Evolutionary conservation across 2,113 vertebrate genomes (phyloP), one percentile per base, ranked within the genome.

Genomic region (Apaloderma vittatum): DNA sequence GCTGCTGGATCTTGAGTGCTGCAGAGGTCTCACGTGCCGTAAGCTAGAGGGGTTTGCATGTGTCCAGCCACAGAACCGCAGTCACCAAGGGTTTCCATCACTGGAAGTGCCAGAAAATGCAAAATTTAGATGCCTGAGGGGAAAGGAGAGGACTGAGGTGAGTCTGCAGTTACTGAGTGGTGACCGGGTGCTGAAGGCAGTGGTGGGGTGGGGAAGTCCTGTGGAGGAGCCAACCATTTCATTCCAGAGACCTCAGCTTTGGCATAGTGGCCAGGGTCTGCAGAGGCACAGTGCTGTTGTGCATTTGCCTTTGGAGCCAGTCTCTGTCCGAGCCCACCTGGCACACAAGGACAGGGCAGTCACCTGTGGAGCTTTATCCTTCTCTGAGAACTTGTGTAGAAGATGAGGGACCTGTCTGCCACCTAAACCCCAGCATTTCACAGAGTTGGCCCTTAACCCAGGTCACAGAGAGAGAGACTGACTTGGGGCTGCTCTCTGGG

Each of bases 251-350:
- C 18, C 51, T 81, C n/a, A 71, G 57, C 37, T 23, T 10, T 58
- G 62, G 54, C 61, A 32, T 11, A 30, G 58, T 0, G 0, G 34
- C 3, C 0, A 3, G 26, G 22, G 22, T 23, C 48, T 46, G 32
- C 19, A 40, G 40, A 51, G 61, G 55, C 23, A n/a, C 75, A 11
- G 36, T 15, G 49, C 51, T 71, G 45, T 10, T 16, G 49, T 29
- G 49, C 46, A 6, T 66, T 61, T 2, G 0, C 32, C 49, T 80
- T 55, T 22, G 27, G 54, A 62, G 48, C 22, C 40, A 55, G 16
- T 46, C 14, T 49, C 36, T 80, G 61, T 32, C 54, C 3, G 0
- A 65, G 36, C 0, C 1, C 48, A 23, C 24, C 55, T 51, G 12
- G 27, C 0, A 0, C 29, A 23, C 10, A 67, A 59, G 88, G 62